Evolutionary conservation across 1,140 invertebrate genomes (phyloP).

Genomic region (Ips nitidus): DNA sequence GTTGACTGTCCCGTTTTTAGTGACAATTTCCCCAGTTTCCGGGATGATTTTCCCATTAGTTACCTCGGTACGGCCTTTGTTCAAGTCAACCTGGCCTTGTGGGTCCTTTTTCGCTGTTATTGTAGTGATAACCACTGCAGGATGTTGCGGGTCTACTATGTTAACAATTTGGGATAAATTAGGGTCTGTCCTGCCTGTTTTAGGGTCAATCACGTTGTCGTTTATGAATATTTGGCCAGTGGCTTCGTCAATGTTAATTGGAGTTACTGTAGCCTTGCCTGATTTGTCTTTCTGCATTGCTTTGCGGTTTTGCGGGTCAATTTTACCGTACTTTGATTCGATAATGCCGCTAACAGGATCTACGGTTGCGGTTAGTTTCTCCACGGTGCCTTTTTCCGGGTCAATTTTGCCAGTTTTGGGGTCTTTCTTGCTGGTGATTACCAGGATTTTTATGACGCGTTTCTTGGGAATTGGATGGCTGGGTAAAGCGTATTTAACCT

Average conservation of each 20-base stretch:
- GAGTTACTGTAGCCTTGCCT: constrained; percentile 60
- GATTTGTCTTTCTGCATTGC: constrained; percentile 58
- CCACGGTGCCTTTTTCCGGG: constrained; percentile 58
- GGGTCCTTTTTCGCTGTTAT: constrained; percentile 64
- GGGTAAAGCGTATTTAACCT: constrained; percentile 58
- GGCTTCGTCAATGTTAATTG: constrained; percentile 61
- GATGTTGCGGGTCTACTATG: constrained; percentile 66
- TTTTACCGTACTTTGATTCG: constrained; percentile 61
- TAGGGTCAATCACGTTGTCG: constrained; percentile 60
- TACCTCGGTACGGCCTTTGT: constrained; percentile 60
- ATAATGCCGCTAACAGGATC: constrained; percentile 60
- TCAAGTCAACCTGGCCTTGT: constrained; percentile 59
- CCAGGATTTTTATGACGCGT: constrained; percentile 53
- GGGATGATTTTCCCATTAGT: constrained; percentile 66
- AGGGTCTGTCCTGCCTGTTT: constrained; percentile 63
- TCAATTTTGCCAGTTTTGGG: constrained; percentile 59
- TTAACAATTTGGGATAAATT: constrained; percentile 64
- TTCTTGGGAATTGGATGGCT: constrained; percentile 54
- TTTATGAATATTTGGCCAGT: constrained; percentile 66
- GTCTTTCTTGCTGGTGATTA: constrained; percentile 61
- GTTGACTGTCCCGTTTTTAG: constrained; percentile 68
- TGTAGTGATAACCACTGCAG: constrained; percentile 65
- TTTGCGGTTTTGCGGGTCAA: constrained; percentile 59
- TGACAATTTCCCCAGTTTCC: constrained; percentile 64
- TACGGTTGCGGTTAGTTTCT: constrained; percentile 58